A percentile compares a stretch with the other conserved stretches of the same genome.
Evolutionary conservation across 2,797 vertebrate genomes (phyloP).

Genomic region (Columba guinea): DNA sequence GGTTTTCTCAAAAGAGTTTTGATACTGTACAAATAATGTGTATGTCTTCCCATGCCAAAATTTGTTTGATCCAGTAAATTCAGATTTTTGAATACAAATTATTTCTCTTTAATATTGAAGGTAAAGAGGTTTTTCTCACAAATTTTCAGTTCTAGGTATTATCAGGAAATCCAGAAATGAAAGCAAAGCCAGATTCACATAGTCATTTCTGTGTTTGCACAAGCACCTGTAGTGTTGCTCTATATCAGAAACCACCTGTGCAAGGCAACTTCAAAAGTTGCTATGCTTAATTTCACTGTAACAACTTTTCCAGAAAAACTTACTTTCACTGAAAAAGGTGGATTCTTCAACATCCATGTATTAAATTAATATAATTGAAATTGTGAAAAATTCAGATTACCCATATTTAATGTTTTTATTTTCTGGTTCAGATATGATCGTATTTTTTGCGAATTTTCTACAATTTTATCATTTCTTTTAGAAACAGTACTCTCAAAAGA

Average conservation of each 20-base stretch:
- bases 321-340: neutral
- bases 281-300: neutral
- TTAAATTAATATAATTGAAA: neutral
- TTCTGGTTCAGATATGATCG: neutral
- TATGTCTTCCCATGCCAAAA: neutral
- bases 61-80: neutral
- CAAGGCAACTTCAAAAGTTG: neutral
- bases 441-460: neutral
- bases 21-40: neutral
- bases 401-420: neutral
- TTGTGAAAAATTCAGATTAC: neutral
- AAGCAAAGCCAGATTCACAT: neutral
- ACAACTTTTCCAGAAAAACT: neutral
- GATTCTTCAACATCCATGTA: neutral
- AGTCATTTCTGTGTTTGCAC: neutral
- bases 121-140: neutral
- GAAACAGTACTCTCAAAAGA: neutral
- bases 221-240: neutral
- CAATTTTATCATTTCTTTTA: neutral
- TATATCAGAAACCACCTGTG: neutral
- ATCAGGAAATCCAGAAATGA: neutral
- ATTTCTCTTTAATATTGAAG: neutral
- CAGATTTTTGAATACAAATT: neutral
- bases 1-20: neutral
- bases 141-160: neutral